These are phyloP conservation scores for Dendroctonus valens DNA, from an alignment of 1,140 invertebrate species.

Conservation along the genomic window DNA sequence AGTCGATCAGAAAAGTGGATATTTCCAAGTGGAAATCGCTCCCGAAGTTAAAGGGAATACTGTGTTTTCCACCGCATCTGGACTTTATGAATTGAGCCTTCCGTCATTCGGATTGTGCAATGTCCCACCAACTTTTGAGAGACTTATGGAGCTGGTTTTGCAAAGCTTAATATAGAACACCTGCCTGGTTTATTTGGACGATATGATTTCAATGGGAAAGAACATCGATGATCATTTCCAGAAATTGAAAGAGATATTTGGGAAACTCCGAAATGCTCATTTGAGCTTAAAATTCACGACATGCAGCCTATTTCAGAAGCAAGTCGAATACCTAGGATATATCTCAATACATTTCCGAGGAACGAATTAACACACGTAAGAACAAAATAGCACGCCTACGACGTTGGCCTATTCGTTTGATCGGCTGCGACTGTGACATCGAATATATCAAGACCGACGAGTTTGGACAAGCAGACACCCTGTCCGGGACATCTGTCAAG, in stretches of 20 bases:
- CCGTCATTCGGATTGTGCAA: slow-evolving; percentile 51
- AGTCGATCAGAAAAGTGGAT: no score
- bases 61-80: slow-evolving; percentile 36
- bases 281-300: slow-evolving; percentile 48
- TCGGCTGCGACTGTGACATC: not conserved
- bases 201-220: slow-evolving; percentile 48
- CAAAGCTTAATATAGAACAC: slow-evolving; percentile 24
- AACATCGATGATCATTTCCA: slow-evolving; percentile 47
- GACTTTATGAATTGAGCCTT: slow-evolving; percentile 41
- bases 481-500: no score
- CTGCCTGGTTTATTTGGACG: slow-evolving; percentile 50
- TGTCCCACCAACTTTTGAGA: slow-evolving; percentile 38
- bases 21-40: slow-evolving; percentile 25
- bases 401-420: slow-evolving; percentile 25
- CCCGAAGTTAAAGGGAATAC: slow-evolving; percentile 38
- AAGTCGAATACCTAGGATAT: slow-evolving; percentile 50
- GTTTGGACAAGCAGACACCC: not conserved
- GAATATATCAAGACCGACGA: slow-evolving; percentile 1
- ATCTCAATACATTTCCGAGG: slow-evolving; percentile 43
- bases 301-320: slow-evolving; percentile 45
- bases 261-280: slow-evolving; percentile 41
- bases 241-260: slow-evolving; percentile 46
- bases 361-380: slow-evolving; percentile 47
- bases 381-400: slow-evolving; percentile 47
- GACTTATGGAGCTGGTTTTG: slow-evolving; percentile 35